A percentile compares a stretch with the other conserved stretches of the same genome.
Evolutionary conservation across 2,113 vertebrate species (phyloP).

Genomic region (Urocolius indicus): DNA sequence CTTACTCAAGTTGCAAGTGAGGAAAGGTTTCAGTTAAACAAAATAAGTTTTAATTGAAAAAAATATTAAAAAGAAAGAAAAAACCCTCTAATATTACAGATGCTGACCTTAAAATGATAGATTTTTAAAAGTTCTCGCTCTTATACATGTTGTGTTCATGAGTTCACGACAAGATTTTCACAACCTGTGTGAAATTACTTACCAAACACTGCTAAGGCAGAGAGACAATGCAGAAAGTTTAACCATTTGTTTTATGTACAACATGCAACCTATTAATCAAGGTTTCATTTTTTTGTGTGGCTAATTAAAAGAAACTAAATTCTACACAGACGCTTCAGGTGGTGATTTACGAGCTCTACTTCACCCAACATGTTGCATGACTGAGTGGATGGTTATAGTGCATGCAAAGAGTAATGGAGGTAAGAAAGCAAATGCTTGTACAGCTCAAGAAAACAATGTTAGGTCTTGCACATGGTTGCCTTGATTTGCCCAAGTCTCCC

Average conservation of each 20-base stretch:
- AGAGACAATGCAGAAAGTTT: background rate
- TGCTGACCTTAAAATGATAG: background rate
- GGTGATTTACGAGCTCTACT: background rate
- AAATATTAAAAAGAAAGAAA: background rate
- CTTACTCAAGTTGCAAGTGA: conserved; percentile 1
- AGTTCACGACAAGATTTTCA: background rate
- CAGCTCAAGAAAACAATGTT: background rate
- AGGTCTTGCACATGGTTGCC: background rate
- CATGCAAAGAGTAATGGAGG: background rate
- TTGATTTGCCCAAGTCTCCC: conserved; percentile 10
- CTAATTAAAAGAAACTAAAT: background rate
- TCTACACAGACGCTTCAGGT: background rate
- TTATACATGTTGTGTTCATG: background rate
- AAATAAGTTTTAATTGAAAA: background rate
- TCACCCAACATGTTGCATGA: background rate
- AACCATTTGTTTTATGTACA: background rate
- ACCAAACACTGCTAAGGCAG: background rate
- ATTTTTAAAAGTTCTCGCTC: background rate
- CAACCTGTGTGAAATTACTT: background rate
- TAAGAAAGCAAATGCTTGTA: background rate
- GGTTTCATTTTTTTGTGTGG: background rate
- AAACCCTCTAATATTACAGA: background rate
- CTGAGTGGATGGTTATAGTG: background rate
- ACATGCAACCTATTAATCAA: background rate
- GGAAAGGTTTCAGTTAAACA: conserved; percentile 35